Evolutionary conservation across 2,797 vertebrate genomes (phyloP), one percentile per base, ranked within the genome.

Genomic region (Phyllotis vaccarum): DNA sequence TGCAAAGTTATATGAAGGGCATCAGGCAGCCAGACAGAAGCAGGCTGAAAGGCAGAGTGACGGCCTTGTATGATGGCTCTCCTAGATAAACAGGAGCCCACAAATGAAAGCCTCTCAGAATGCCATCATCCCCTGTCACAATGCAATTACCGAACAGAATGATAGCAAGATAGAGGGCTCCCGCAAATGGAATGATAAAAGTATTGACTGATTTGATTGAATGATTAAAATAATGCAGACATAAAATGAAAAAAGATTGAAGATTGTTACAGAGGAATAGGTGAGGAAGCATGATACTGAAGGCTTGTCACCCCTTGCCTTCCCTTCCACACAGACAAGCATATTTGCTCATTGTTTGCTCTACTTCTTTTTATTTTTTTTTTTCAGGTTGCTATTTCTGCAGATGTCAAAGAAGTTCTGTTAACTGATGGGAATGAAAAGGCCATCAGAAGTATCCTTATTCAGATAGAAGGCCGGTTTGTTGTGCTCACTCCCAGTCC

Each of bases 161-260:
- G 99, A 99, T 99, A 99, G 99, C 99, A 99, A 99, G 99, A 99
- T 99, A 99, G 99, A 99, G 99, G 99, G 99, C 99, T 99, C 99
- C 99, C 99, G 99, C 99, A 99, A 99, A 99, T 99, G 99, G 99
- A 99, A 99, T 99, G 99, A 99, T 99, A 99, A 99, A 99, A 99
- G 99, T 99, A 99, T 99, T 99, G 99, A 99, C 99, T 99, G 99
- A 99, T 99, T 99, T 99, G 99, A 99, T 99, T 99, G 99, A 99
- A 99, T 99, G 99, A 99, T 99, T 99, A 99, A 99, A 99, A 99
- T 99, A 99, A 99, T 99, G 99, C 99, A 99, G 99, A 99, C 99
- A 99, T 99, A 99, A 99, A 99, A 99, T 99, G 99, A 99, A 99
- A 99, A 99, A 99, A 99, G 98, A 98, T 98, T 98, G 99, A 98